Evolutionary conservation across 2,888 invertebrate genomes (phyloP).

Genomic region (Erebia palarica): DNA sequence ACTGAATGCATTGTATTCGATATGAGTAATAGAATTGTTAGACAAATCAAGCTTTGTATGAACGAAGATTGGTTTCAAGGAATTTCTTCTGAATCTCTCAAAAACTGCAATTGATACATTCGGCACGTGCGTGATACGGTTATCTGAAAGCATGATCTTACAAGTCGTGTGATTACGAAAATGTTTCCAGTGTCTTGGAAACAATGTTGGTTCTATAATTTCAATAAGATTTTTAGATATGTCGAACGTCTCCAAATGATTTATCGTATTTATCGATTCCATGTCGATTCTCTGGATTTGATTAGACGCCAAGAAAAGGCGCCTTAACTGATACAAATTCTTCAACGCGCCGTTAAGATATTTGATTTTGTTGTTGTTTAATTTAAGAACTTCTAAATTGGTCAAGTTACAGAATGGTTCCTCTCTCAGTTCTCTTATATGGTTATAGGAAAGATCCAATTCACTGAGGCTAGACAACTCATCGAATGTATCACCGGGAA

Average conservation of each 20-base stretch:
- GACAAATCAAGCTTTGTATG: constrained; percentile 67
- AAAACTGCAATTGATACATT: constrained; percentile 57
- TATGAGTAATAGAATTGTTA: constrained; percentile 57
- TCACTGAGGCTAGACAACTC: constrained; percentile 59
- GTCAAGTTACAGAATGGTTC: constrained; percentile 66
- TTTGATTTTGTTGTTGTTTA: constrained; percentile 66
- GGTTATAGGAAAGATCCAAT: constrained; percentile 65
- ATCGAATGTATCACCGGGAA: constrained; percentile 56
- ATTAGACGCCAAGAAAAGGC: constrained; percentile 64
- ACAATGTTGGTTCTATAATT: constrained; percentile 56
- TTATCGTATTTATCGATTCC: constrained; percentile 61
- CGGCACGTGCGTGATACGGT: constrained; percentile 56
- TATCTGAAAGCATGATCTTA: constrained; percentile 66
- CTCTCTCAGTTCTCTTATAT: constrained; percentile 57
- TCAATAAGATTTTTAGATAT: constrained; percentile 64
- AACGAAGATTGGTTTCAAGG: constrained; percentile 34
- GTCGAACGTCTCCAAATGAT: constrained; percentile 70
- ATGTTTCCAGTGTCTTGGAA: constrained; percentile 69
- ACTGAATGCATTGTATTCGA: constrained; percentile 67
- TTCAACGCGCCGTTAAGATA: constrained; percentile 71
- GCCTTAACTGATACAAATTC: constrained; percentile 58
- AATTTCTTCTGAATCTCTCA: constrained; percentile 49
- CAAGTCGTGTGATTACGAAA: constrained; percentile 57
- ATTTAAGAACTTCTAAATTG: constrained; percentile 54
- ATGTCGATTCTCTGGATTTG: constrained; percentile 60